Percentiles rank a stretch among this genome's conserved stretches.
Conservation (phyloP, 2,113 vertebrate genomes). For the Amazona guildingii region DNA sequence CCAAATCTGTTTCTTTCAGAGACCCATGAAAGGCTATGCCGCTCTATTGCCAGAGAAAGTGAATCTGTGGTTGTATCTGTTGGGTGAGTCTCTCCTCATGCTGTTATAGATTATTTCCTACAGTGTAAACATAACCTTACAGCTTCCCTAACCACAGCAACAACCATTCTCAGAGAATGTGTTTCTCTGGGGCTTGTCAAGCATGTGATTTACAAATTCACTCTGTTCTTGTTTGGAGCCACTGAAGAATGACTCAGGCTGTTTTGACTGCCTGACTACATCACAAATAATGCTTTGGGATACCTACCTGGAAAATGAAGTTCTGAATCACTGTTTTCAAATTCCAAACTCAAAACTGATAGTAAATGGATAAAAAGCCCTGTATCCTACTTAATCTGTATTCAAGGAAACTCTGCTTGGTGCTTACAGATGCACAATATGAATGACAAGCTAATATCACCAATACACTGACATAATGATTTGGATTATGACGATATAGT, state of each 20-base stretch:
- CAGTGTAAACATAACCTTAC: not conserved
- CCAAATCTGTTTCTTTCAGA: slow-evolving; percentile 69
- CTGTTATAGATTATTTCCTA: not conserved
- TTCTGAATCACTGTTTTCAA: not conserved
- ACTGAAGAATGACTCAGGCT: not conserved
- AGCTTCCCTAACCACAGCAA: not conserved
- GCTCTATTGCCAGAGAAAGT: slow-evolving; percentile 75
- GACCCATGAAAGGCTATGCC: slow-evolving; percentile 76
- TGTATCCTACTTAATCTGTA: not conserved
- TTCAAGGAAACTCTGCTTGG: not conserved
- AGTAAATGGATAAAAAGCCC: not conserved
- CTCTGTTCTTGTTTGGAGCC: not conserved
- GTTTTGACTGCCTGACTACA: not conserved
- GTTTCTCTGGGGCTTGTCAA: not conserved
- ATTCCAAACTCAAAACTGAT: not conserved
- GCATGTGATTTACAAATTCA: not conserved
- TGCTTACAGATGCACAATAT: not conserved
- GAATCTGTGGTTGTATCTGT: slow-evolving; percentile 83
- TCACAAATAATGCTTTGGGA: not conserved
- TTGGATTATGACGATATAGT: not conserved
- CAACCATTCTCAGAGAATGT: not conserved
- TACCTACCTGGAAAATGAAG: not conserved
- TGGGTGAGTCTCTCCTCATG: slow-evolving; percentile 69
- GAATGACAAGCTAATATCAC: not conserved
- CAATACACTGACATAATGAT: not conserved